Evolutionary conservation across 1,140 invertebrate genomes (phyloP), one percentile per base, ranked within the genome.

Genomic region (Zaprionus ghesquierei): DNA sequence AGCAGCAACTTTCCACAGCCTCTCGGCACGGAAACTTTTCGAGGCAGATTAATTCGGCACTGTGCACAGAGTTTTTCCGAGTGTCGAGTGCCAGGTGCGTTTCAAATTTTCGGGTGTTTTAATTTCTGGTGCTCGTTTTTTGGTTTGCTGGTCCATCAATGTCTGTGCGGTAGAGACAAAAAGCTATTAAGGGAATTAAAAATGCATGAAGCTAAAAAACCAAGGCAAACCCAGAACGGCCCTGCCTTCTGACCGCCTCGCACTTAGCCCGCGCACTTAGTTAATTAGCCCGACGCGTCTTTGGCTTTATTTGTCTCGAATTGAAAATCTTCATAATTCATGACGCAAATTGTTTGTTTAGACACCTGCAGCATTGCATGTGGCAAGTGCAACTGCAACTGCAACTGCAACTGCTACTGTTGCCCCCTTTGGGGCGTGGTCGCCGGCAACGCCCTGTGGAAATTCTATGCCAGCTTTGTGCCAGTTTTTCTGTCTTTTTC

Each of bases 161-260:
- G 84, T 89, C 84, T 87, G 84, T 61, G n/a, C 23, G 71, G 61
- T 22, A 80, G 79, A 76, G 77, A 81, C 86, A 86, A 89, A 71
- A 89, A 89, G 85, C 85, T 89, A 89, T 89, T 89, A 89, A 81
- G 75, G 74, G 78, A 84, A 89, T 89, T 89, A 89, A 89, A 89
- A 89, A 89, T 89, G 81, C 86, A 89, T 89, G 85, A 90, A 69
- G 86, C 80, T 73, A 72, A 81, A 84, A 89, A 75, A 46, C 27
- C 18, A 31, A 15, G 18, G 12, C 12, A 12, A 20, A 12, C 41
- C 22, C 18, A 46, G 41, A 9, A 25, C 35, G 33, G 35, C 12
- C 12, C 38, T 50, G 64, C 33, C 54, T 55, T 18, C 61, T 54
- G 38, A 62, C 59, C 46, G 64, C 56, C 31, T 46, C 59, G 50